Evolutionary conservation across 37 sponge, comb jelly and placozoan genomes (phyloP).

Genomic region (Diacarnus erythraeanus): DNA sequence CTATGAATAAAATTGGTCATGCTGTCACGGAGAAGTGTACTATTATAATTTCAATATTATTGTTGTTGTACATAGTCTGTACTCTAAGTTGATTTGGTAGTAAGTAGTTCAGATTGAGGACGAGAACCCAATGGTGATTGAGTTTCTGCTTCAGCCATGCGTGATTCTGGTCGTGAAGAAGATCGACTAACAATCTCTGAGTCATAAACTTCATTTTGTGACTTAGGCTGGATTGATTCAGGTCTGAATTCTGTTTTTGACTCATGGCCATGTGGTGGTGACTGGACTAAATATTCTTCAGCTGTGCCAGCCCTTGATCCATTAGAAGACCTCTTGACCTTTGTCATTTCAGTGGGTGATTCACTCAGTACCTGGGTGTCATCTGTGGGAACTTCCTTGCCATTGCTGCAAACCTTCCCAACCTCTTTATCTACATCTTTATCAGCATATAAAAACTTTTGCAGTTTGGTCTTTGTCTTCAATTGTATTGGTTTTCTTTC

Average conservation of each 20-base stretch:
- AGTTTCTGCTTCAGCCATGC: not conserved
- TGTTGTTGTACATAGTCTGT: too few relatives aligned
- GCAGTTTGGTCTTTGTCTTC: conserved; percentile 36
- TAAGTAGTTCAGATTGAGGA: not conserved
- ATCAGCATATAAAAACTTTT: not conserved
- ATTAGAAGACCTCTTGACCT: too few relatives aligned
- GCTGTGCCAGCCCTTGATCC: not conserved
- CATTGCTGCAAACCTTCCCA: not conserved
- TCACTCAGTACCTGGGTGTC: not conserved
- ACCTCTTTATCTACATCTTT: not conserved
- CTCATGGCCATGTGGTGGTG: not conserved
- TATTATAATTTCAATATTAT: too few relatives aligned
- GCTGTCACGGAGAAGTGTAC: too few relatives aligned
- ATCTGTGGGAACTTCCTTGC: not conserved
- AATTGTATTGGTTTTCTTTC: conserved; percentile 46
- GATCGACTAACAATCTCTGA: not conserved
- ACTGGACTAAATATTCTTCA: not conserved
- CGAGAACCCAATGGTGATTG: conserved; percentile 9
- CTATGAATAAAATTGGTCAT: too few relatives aligned
- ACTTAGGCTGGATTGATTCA: not conserved
- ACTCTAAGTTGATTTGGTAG: not conserved
- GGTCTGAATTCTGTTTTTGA: not conserved
- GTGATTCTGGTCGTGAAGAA: conserved; percentile 17
- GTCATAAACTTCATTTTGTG: not conserved
- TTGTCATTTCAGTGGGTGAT: too few relatives aligned